Evolutionary conservation across 2,113 vertebrate genomes (phyloP).

Genomic region (Aythya baeri): DNA sequence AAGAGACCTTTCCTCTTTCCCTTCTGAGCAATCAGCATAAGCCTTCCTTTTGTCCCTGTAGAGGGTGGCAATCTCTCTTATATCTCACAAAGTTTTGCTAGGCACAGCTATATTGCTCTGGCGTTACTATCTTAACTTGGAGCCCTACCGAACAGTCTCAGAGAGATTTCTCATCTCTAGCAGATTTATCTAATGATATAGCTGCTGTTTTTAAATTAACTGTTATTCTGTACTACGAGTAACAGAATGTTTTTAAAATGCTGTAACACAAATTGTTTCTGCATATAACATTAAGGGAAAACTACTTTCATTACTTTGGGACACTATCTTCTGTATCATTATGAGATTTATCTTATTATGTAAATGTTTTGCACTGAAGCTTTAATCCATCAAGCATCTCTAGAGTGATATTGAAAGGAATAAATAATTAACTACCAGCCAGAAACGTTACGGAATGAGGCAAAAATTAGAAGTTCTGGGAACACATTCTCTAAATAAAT

Average conservation of each 20-base stretch:
- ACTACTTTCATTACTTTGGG: background rate
- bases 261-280: background rate
- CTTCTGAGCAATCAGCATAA: background rate
- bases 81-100: background rate
- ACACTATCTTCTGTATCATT: background rate
- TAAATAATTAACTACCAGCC: slow-evolving; percentile 9
- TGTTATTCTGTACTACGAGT: background rate
- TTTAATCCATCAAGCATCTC: slow-evolving; percentile 12
- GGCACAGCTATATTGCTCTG: background rate
- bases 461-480: background rate
- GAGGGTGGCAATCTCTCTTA: background rate
- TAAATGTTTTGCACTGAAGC: slow-evolving; percentile 6
- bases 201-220: background rate
- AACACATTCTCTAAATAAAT: background rate
- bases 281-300: background rate
- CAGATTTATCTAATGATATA: background rate
- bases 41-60: background rate
- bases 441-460: background rate
- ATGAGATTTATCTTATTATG: slow-evolving; percentile 14
- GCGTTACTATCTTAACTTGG: background rate
- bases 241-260: background rate
- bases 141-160: too few relatives aligned
- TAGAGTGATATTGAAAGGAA: background rate
- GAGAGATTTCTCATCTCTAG: background rate
- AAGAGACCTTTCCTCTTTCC: background rate